Evolutionary conservation across 2,797 vertebrate genomes (phyloP).

Genomic region (Adelosebastes latens): DNA sequence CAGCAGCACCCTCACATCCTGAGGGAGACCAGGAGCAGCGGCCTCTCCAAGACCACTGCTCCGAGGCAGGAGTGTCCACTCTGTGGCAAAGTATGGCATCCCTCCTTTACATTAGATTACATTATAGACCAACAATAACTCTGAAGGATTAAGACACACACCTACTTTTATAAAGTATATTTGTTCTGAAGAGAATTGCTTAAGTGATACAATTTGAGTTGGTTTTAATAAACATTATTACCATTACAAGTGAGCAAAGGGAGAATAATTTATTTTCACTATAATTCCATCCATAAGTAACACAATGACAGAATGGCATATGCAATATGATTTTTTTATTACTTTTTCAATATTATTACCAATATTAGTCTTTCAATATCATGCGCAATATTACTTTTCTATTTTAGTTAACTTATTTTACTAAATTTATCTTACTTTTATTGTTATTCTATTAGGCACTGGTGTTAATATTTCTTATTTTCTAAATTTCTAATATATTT

Average conservation of each 20-base stretch:
- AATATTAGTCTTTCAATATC: too few species aligned
- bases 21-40: slow-evolving; percentile 46
- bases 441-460: too few species aligned
- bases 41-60: slow-evolving; percentile 31
- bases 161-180: neutral
- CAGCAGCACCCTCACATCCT: slow-evolving; percentile 33
- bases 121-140: neutral
- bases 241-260: neutral
- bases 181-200: neutral
- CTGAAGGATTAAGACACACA: neutral
- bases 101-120: neutral
- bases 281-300: too few species aligned
- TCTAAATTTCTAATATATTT: too few species aligned
- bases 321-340: too few species aligned
- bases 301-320: too few species aligned
- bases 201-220: neutral
- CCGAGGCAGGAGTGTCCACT: slow-evolving; percentile 58
- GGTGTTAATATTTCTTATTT: too few species aligned
- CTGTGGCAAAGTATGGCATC: slow-evolving; percentile 73
- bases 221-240: neutral
- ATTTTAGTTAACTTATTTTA: too few species aligned
- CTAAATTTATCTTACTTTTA: too few species aligned
- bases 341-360: too few species aligned
- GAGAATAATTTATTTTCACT: too few species aligned
- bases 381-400: too few species aligned